A percentile compares a stretch with the other conserved stretches of the same genome.
Evolutionary conservation across 2,113 vertebrate genomes (phyloP).

Genomic region (Hippoglossus stenolepis): DNA sequence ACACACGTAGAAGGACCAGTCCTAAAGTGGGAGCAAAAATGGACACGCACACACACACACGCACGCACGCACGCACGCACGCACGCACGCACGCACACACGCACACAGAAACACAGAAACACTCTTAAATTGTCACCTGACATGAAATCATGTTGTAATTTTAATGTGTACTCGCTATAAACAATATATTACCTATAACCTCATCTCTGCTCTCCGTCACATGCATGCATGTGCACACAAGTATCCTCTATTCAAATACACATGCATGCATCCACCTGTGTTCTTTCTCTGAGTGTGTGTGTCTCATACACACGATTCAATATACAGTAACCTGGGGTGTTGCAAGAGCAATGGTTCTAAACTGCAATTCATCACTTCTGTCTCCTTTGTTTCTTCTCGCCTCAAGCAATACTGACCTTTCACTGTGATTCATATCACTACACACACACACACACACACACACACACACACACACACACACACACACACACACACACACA

Average conservation of each 20-base stretch:
- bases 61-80: no score
- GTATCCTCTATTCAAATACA: background rate
- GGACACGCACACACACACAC: no score
- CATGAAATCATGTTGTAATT: no score
- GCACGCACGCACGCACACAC: no score
- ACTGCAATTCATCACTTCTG: conserved; percentile 65
- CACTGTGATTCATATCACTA: conserved; percentile 46
- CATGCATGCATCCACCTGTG: background rate
- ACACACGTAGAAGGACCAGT: no score
- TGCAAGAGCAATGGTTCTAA: conserved; percentile 37
- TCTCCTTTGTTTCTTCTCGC: conserved; percentile 45
- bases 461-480: background rate
- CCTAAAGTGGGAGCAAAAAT: no score
- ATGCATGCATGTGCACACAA: background rate
- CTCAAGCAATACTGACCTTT: conserved; percentile 53
- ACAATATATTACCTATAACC: no score
- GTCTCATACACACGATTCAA: conserved; percentile 5
- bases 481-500: conserved; percentile 2
- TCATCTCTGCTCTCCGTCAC: background rate
- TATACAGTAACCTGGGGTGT: conserved; percentile 26
- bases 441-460: background rate
- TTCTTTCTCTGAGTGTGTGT: background rate
- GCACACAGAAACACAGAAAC: no score
- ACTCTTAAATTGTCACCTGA: no score
- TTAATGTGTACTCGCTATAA: no score